Conservation (phyloP, 2,797 vertebrate genomes). For the Betta splendens region DNA sequence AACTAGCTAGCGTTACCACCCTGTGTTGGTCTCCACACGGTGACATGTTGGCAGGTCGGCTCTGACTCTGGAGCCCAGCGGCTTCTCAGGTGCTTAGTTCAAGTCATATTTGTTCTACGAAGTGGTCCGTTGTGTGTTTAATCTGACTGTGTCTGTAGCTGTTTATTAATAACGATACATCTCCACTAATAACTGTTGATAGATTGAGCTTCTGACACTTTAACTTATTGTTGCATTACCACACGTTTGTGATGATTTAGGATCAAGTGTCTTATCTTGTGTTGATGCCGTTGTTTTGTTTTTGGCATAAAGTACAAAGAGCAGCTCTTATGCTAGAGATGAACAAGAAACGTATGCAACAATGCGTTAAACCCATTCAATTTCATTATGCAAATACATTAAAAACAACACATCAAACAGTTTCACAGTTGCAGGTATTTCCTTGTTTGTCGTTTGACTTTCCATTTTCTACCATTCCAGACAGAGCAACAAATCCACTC, state of each 20-base stretch:
- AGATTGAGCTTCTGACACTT: no score
- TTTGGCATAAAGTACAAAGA: neutral
- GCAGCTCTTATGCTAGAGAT: no score
- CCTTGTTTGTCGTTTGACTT: neutral
- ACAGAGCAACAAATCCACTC: constrained; percentile 94
- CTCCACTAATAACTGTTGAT: no score
- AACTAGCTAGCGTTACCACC: constrained; percentile 53
- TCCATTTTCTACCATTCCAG: constrained; percentile 69
- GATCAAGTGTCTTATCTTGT: no score
- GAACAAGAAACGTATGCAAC: neutral
- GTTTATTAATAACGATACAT: no score
- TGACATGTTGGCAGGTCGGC: constrained; percentile 20
- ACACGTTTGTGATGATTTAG: no score
- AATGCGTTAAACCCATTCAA: no score
- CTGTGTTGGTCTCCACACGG: neutral
- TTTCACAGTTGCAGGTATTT: neutral
- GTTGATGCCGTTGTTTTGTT: neutral
- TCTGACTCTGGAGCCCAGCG: neutral
- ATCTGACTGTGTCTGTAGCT: no score
- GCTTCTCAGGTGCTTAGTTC: neutral
- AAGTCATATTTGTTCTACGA: no score
- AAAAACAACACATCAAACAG: neutral
- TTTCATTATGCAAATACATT: neutral
- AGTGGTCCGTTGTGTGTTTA: neutral
- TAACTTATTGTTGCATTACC: no score